phyloP scores from a whole-genome alignment of 2,113 vertebrate genomes.

The Rostratula benghalensis region DNA sequence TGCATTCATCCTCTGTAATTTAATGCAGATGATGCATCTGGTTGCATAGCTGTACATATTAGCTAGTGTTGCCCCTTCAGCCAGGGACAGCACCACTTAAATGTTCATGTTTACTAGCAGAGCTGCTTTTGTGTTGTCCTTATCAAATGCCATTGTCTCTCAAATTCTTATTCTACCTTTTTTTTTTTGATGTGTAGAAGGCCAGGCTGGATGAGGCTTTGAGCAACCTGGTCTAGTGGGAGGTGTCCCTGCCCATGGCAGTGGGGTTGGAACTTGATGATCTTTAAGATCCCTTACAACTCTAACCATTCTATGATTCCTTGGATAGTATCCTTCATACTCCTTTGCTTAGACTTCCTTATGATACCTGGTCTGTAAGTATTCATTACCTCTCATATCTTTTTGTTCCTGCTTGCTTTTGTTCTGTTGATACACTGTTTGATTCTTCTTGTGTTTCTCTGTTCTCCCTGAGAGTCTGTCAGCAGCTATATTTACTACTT shows the following conservation, averaged over 20 bases:
- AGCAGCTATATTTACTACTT: neutral
- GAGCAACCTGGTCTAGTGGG: too few species aligned
- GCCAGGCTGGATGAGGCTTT: too few species aligned
- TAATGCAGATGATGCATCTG: neutral
- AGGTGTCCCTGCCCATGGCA: too few species aligned
- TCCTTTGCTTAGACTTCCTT: neutral
- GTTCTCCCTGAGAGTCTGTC: neutral
- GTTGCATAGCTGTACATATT: neutral
- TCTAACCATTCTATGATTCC: neutral
- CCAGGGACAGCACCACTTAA: neutral
- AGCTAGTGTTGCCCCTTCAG: neutral
- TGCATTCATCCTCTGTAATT: neutral
- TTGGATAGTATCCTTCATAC: neutral
- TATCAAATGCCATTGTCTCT: neutral
- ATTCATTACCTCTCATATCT: neutral
- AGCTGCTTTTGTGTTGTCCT: neutral
- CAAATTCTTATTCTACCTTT: neutral
- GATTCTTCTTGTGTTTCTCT: neutral
- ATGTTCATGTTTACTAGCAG: neutral
- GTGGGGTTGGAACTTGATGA: too few species aligned
- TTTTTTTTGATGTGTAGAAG: neutral
- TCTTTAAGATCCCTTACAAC: too few species aligned
- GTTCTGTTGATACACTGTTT: neutral
- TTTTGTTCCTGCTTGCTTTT: neutral
- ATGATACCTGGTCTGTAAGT: neutral